These are phyloP conservation scores for Apolygus lucorum DNA, from an alignment of 1,140 invertebrate genomes.

Conservation along the genomic window DNA sequence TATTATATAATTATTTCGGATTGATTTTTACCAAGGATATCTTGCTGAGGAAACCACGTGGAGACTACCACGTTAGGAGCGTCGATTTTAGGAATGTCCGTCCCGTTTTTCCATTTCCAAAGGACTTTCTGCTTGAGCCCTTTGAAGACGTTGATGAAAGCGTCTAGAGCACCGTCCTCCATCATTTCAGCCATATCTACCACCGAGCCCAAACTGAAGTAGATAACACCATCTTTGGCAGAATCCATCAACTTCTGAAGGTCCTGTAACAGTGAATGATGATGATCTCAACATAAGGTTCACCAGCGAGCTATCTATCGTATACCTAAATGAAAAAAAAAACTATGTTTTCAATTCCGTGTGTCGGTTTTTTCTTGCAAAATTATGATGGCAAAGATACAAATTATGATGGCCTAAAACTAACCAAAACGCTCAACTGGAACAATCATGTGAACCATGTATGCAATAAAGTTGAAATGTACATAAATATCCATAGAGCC, in stretches of 20 bases:
- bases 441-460: neutral
- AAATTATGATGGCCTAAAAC: neutral
- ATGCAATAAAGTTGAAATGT: neutral
- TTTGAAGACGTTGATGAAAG: neutral
- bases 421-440: neutral
- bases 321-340: no score
- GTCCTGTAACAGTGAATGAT: constrained; percentile 42
- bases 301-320: no score
- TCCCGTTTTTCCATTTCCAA: neutral
- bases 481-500: neutral
- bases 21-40: constrained; percentile 3
- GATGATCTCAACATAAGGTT: no score
- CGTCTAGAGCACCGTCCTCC: constrained; percentile 41
- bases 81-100: neutral
- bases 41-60: constrained; percentile 8
- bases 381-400: no score
- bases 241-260: constrained; percentile 47
- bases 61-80: neutral
- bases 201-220: constrained; percentile 52
- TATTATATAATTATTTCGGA: no score
- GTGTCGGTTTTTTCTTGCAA: no score
- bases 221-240: constrained; percentile 47
- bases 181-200: constrained; percentile 50
- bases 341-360: no score
- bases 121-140: neutral